Base-by-base conservation (phyloP, 1,140 invertebrate species). In the Batillaria attramentaria region DNA sequence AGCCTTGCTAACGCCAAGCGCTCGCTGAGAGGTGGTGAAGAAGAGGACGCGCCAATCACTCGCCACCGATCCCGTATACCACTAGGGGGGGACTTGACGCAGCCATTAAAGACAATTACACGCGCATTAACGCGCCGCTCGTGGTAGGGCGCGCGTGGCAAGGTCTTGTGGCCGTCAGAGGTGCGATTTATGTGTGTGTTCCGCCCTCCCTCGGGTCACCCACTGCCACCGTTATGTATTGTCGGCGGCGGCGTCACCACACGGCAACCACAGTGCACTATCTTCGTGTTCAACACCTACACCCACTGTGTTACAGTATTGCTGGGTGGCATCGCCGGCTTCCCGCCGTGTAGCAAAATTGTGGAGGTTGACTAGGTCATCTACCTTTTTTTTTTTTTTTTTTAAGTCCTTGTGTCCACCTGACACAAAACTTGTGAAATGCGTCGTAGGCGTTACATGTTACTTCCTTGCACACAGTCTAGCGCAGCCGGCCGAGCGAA, bases 31-130 rank as follows among this genome's bases (percentile, higher is more conserved):
- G 57, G 57, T 20, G 24, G 24, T n/a, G n/a, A n/a, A n/a, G 24
- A n/a, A 24, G 57, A 60, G 57, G 57, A 60, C 57, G 57, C 57
- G 5, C 24, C 24, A 28, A 20, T 60, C 24, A 5, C 24, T 60
- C 57, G 31, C 57, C 57, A n/a, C 57, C 6, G 24, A 6, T n/a
- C 57, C 6, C 57, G 8, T n/a, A n/a, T n/a, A n/a, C n/a, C n/a
- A n/a, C n/a, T n/a, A n/a, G n/a, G n/a, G n/a, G n/a, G 31, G 20
- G 57, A 60, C 57, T 60, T 60, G 57, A 8, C 24, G 68, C 68
- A n/a, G 68, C 68, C 68, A 70, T 70, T 70, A 70, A 70, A 70
- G 68, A 70, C 68, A 70, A 70, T 70, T 70, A 70, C 68, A 70
- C 68, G 37, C 68, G 68, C 68, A 70, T 70, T 70, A 70, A 5